Base-by-base conservation (phyloP, 2,888 invertebrate species). In the Cataglyphis albicans region DNA sequence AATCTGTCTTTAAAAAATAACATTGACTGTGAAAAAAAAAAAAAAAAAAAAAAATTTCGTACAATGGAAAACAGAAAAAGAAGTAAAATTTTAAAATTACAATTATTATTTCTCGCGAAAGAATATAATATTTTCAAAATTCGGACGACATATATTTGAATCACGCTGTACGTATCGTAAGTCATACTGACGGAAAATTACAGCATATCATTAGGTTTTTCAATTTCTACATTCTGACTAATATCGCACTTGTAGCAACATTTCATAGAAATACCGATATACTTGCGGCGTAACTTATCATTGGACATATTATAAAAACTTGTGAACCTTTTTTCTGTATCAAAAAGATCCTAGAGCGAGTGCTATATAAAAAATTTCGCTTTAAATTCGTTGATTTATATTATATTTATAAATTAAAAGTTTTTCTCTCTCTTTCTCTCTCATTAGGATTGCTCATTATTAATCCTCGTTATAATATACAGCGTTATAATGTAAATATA, bases 321-420 rank as follows among this genome's bases (percentile, higher is more conserved):
- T 75, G 25, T 12, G 25, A 5, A 67, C 18, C 6, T 25, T 61
- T n/a, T 67, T 67, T 55, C n/a, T 75, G 12, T 75, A 75, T 25
- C 67, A 55, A n/a, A 70, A 41, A 59, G 7, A 52, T 52, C 44
- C 15, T 70, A 44, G 15, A 29, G 44, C 59, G 41, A 78, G 59
- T 15, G 57, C 29, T 32, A 21, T 44, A 70, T 25, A 6, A 59
- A 70, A 35, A 18, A 21, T 61, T 70, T 80, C 35, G 44, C 59
- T 29, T 32, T 44, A 59, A 59, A 80, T 80, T 70, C 59, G 32
- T 80, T 70, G 44, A 80, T 61, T 70, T 70, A 48, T 70, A 80
- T 48, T 80, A 59, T 44, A 48, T 9, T 38, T 61, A 10, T 61
- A 70, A 70, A 59, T 70, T 44, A 32, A 12, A 61, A 35, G 21